Evolutionary conservation across 2,888 invertebrate genomes (phyloP).

Genomic region (Drosophila meridionalis): DNA sequence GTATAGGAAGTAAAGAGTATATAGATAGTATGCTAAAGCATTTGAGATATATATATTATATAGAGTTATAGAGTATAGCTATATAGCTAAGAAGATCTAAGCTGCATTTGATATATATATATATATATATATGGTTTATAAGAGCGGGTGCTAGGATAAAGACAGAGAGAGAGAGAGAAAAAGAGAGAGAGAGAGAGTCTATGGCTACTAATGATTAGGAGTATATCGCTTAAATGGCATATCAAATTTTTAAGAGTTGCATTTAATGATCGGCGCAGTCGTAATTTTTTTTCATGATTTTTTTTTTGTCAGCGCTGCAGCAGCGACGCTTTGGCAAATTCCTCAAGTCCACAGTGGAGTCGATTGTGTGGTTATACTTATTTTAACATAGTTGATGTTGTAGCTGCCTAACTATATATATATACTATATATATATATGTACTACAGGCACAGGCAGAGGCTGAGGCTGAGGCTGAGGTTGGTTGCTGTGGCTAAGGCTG

Average conservation of each 20-base stretch:
- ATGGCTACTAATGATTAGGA: slow-evolving; percentile 53
- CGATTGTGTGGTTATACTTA: slow-evolving; percentile 28
- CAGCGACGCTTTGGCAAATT: slow-evolving; percentile 82
- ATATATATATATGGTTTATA: slow-evolving; percentile 10
- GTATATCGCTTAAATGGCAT: slow-evolving; percentile 47
- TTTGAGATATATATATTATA: not conserved
- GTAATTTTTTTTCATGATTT: slow-evolving; percentile 40
- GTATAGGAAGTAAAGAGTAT: slow-evolving; percentile 28
- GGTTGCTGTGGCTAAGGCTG: slow-evolving; percentile 26
- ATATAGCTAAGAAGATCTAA: slow-evolving; percentile 43
- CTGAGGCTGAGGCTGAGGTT: slow-evolving; percentile 18
- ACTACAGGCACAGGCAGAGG: slow-evolving; percentile 15
- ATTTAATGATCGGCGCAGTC: slow-evolving; percentile 67
- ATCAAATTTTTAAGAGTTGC: slow-evolving; percentile 43
- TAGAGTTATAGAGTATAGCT: slow-evolving; percentile 27
- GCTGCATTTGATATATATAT: slow-evolving; percentile 28
- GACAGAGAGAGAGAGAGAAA: slow-evolving; percentile 20
- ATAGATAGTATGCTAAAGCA: slow-evolving; percentile 47
- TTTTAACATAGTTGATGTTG: slow-evolving; percentile 18
- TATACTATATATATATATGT: slow-evolving; percentile 3
- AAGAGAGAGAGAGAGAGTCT: slow-evolving; percentile 22
- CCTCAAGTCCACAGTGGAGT: slow-evolving; percentile 61
- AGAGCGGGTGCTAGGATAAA: slow-evolving; percentile 50
- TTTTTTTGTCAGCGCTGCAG: slow-evolving; percentile 67
- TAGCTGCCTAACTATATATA: slow-evolving; percentile 29